Evolutionary conservation across 2,888 invertebrate species (phyloP), one percentile per base, ranked within the genome.

Genomic region (Synanthedon vespiformis): DNA sequence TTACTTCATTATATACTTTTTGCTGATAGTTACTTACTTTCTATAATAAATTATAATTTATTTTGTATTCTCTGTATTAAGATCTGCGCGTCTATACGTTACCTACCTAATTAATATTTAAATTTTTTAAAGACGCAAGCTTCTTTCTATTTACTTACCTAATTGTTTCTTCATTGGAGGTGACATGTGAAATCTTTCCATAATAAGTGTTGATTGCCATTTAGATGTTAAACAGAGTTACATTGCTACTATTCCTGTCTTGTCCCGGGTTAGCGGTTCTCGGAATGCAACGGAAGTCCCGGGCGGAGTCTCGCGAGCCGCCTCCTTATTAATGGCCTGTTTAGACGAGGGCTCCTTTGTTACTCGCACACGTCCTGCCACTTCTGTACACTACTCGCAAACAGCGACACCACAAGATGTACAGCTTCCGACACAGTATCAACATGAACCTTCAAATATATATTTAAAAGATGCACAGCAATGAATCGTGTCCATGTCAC

Each of bases 261-360:
- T 77, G 80, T 81, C 78, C 72, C 74, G 66, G 77, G 70, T 70
- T 71, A 74, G 75, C 71, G 68, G 70, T 85, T 86, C 85, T 77
- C 65, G 79, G 84, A 86, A 86, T 70, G 74, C 79, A 67, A 70
- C 84, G 85, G 85, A 85, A 82, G 84, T 77, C 77, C 78, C 78
- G 75, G 68, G 64, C 73, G 74, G 72, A 74, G 63, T 71, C 78
- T 70, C 71, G 72, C 72, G 72, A 75, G 73, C 80, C 81, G 78
- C 75, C 81, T 80, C 83, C 81, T 83, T 86, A 84, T 85, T 85
- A 85, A 86, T 86, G 85, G 74, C 79, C 83, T 84, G 84, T 83
- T 86, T 86, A 84, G 79, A 80, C 80, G 74, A 34, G 34, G 72
- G 76, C 79, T 80, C 80, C 81, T 85, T 86, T 82, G 84, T 85